Evolutionary conservation across 2,113 vertebrate species (phyloP), one percentile per base, ranked within the genome.

Genomic region (Theristicus caerulescens): DNA sequence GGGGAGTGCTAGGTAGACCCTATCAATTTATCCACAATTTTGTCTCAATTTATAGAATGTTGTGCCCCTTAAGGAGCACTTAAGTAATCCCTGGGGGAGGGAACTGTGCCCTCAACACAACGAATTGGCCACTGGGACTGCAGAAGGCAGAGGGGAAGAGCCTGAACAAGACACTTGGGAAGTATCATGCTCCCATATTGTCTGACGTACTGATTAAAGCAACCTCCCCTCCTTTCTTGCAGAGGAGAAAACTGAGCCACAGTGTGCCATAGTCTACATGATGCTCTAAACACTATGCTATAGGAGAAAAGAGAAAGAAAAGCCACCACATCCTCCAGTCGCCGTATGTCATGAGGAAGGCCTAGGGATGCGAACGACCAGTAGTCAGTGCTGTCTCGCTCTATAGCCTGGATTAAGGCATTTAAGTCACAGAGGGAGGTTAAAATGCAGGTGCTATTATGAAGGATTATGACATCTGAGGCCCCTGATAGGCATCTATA

Each of bases 181-280:
- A 77, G 20, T 13, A 44, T 7, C 8, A 9, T 14, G 24, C 8
- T 80, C 27, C 24, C 26, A 1, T 38, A 40, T 64, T 86, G 14
- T 34, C 44, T 38, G 42, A 32, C 10, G 9, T 24, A 24, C 22
- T 44, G 15, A 38, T 49, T 52, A 34, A 70, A 70, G n/a, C 13
- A 59, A 15, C 31, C 25, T 49, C 13, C 4, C 40, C 13, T 42
- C 40, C 40, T 42, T 44, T 83, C 67, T 67, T 54, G 10, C 42
- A 67, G 32, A 89, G 32, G 31, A 62, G 47, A 61, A 10, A 58
- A 29, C 4, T 1, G 8, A 61, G 5, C 36, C 22, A 36, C 0
- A 0, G 11, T 10, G 21, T 52, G 31, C 61, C 20, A 5, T 29
- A 11, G 4, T 55, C 12, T n/a, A 4, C 8, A 4, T 2, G 8